Conservation (phyloP, 2,797 vertebrate genomes). For the Sebastes oblongus region DNA sequence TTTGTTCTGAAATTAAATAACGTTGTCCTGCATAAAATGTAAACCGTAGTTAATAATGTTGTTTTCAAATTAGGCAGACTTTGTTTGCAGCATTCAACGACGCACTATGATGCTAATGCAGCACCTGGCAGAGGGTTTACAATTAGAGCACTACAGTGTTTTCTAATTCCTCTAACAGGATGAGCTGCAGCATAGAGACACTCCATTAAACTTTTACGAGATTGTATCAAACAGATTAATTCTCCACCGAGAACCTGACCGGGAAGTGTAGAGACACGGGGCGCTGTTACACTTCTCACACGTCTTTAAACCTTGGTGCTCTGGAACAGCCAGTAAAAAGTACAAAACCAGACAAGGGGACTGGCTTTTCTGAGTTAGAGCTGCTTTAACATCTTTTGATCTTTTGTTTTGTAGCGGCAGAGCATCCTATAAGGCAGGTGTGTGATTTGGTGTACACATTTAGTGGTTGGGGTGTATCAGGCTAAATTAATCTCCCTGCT, state of each 20-base stretch:
- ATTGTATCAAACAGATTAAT: constrained; percentile 11
- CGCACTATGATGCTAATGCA: neutral
- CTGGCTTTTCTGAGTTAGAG: neutral
- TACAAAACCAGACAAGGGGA: neutral
- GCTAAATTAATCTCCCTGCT: constrained; percentile 9
- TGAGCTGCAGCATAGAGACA: constrained; percentile 17
- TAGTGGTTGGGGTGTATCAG: neutral
- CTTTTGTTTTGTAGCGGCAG: neutral
- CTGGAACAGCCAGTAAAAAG: neutral
- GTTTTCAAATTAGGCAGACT: neutral
- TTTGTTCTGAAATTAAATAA: neutral
- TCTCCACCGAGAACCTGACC: neutral
- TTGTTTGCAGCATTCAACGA: neutral
- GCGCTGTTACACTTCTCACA: neutral
- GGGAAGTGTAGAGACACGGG: neutral
- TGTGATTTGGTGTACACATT: neutral
- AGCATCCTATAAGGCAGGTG: neutral
- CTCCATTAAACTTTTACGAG: constrained; percentile 15
- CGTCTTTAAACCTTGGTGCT: neutral
- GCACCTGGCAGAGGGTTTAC: constrained; percentile 5
- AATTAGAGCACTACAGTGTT: neutral
- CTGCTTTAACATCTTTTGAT: neutral
- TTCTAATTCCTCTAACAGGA: constrained; percentile 30
- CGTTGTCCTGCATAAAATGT: neutral
- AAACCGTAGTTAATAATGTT: neutral